These are phyloP conservation scores for Drepanosiphum platanoidis DNA, from an alignment of 2,888 invertebrate genomes.

Conservation along the genomic window DNA sequence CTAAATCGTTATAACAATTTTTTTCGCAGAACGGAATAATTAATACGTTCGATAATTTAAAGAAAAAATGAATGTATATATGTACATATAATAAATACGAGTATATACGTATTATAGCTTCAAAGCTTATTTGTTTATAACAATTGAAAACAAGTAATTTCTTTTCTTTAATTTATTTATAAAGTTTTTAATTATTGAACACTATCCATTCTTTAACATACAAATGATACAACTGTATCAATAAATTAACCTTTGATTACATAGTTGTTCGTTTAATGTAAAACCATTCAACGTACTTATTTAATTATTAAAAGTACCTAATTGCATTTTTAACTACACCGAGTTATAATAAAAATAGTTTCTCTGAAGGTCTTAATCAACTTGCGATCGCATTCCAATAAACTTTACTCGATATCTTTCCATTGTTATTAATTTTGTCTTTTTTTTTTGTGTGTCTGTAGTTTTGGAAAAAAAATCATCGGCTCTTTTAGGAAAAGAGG, in stretches of 20 bases:
- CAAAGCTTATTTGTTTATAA: not conserved
- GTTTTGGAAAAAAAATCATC: constrained; percentile 78
- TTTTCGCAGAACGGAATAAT: not conserved
- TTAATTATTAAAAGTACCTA: no score
- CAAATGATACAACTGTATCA: not conserved
- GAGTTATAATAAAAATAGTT: not conserved
- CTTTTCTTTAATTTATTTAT: not conserved
- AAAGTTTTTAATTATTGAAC: not conserved
- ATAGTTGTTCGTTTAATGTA: no score
- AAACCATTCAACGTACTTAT: no score
- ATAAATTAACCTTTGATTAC: not conserved
- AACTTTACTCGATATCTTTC: no score
- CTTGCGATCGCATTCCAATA: no score
- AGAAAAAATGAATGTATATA: not conserved
- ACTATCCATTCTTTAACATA: not conserved
- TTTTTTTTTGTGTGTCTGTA: constrained; percentile 65
- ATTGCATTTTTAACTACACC: no score
- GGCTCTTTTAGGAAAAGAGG: constrained; percentile 86
- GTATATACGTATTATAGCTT: no score
- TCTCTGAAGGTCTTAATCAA: not conserved
- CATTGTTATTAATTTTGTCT: not conserved
- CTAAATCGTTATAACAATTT: not conserved
- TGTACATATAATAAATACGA: no score
- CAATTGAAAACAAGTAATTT: not conserved
- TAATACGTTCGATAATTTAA: no score